Evolutionary conservation across 1,140 invertebrate species (phyloP).

Genomic region (Ips typographus): DNA sequence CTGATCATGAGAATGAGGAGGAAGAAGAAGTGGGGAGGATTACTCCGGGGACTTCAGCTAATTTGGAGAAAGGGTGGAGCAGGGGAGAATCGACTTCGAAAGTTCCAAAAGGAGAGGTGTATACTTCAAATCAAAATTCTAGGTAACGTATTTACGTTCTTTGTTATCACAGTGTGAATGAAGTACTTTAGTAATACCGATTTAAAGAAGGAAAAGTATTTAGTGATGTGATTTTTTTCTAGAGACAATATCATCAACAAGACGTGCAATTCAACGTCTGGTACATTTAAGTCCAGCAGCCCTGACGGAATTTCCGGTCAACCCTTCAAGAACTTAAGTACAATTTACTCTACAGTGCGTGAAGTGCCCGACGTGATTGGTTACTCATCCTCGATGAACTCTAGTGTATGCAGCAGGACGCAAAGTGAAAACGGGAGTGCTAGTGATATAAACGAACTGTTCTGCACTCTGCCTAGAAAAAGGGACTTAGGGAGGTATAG

Average conservation of each 20-base stretch:
- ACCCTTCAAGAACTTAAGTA: neutral
- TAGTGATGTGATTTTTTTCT: slow-evolving; percentile 45
- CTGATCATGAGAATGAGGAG: slow-evolving; percentile 54
- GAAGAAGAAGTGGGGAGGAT: slow-evolving; percentile 55
- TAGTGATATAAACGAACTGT: slow-evolving; percentile 53
- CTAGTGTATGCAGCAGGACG: slow-evolving; percentile 37
- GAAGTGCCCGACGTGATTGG: slow-evolving; percentile 70
- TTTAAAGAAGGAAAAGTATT: neutral
- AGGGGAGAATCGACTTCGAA: slow-evolving; percentile 19
- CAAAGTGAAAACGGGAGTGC: slow-evolving; percentile 48
- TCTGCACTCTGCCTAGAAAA: slow-evolving; percentile 64
- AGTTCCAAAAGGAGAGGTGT: slow-evolving; percentile 8
- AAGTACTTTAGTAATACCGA: too few species aligned
- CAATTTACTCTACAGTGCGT: slow-evolving; percentile 43
- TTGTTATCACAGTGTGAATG: too few species aligned
- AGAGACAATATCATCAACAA: slow-evolving; percentile 50
- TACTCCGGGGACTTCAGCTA: slow-evolving; percentile 38
- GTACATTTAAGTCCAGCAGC: slow-evolving; percentile 46
- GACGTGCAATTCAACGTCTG: slow-evolving; percentile 49
- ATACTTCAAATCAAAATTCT: neutral
- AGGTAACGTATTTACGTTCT: neutral
- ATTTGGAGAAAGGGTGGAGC: neutral
- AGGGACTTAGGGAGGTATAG: slow-evolving; percentile 53
- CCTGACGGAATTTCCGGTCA: slow-evolving; percentile 28
- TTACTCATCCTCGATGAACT: slow-evolving; percentile 54